Evolutionary conservation across 2,113 vertebrate genomes (phyloP).

Genomic region (Urocitellus parryii): DNA sequence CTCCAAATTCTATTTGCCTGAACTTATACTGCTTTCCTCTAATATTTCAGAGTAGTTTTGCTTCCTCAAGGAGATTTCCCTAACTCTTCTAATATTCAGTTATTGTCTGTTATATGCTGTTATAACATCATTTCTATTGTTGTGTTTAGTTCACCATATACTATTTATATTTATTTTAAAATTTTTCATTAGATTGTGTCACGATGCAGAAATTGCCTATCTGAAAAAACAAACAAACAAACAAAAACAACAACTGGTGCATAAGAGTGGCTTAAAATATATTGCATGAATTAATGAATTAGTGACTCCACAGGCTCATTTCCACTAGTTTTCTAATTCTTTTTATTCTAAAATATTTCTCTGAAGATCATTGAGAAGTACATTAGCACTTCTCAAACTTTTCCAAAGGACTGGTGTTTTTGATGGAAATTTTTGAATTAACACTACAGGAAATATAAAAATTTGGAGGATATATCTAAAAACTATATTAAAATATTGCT

Average conservation of each 20-base stretch:
- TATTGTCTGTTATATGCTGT: not conserved
- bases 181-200: not conserved
- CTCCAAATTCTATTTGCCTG: not conserved
- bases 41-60: not conserved
- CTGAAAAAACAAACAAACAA: not conserved
- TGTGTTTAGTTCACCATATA: not conserved
- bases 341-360: not conserved
- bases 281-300: not conserved
- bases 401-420: not conserved
- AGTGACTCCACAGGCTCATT: not conserved
- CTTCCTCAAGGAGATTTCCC: not conserved
- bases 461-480: not conserved
- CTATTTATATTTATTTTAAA: constrained; percentile 29
- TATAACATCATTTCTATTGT: not conserved
- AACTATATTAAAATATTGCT: not conserved
- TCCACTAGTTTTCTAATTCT: not conserved
- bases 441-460: not conserved
- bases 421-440: not conserved
- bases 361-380: constrained; percentile 21
- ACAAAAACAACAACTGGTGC: not conserved
- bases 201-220: not conserved
- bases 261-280: not conserved
- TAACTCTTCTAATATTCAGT: not conserved
- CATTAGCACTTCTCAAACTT: not conserved
- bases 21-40: not conserved